These are phyloP conservation scores for Philereme transversata DNA, from an alignment of 2,888 invertebrate species.

Conservation along the genomic window DNA sequence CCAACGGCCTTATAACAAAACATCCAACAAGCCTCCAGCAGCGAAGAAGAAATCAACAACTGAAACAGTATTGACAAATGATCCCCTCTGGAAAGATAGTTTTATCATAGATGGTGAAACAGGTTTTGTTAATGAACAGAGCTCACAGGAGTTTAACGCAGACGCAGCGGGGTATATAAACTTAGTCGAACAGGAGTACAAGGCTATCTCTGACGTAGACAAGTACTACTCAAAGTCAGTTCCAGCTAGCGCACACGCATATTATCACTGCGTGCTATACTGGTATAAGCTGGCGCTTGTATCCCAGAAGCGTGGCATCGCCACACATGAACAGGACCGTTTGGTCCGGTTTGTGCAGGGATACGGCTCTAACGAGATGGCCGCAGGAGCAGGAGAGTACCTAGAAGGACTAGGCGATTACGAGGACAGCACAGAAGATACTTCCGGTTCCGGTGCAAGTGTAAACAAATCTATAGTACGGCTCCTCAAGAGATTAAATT, in stretches of 20 bases:
- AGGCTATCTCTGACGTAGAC: too few relatives aligned
- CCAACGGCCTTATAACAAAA: too few relatives aligned
- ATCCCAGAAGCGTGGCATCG: conserved; percentile 7
- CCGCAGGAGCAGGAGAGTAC: too few relatives aligned
- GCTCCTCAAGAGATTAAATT: too few relatives aligned
- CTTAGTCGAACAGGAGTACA: too few relatives aligned
- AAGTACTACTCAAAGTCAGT: conserved; percentile 26
- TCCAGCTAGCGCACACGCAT: conserved; percentile 26
- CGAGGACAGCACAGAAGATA: too few relatives aligned
- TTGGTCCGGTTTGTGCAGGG: conserved; percentile 19
- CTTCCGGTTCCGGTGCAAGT: too few relatives aligned
- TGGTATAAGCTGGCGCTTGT: conserved; percentile 18
- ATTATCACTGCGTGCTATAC: conserved; percentile 26
- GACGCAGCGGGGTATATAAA: not conserved
- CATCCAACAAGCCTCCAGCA: not conserved
- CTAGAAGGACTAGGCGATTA: too few relatives aligned
- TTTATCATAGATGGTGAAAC: not conserved
- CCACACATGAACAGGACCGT: conserved; percentile 7
- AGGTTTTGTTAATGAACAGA: not conserved
- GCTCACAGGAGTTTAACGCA: not conserved
- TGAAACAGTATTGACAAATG: not conserved
- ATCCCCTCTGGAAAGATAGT: not conserved
- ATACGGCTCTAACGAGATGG: not conserved
- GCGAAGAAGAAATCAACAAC: not conserved
- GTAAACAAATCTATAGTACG: too few relatives aligned